Evolutionary conservation across 2,113 vertebrate genomes (phyloP).

Genomic region (Prolemur simus): DNA sequence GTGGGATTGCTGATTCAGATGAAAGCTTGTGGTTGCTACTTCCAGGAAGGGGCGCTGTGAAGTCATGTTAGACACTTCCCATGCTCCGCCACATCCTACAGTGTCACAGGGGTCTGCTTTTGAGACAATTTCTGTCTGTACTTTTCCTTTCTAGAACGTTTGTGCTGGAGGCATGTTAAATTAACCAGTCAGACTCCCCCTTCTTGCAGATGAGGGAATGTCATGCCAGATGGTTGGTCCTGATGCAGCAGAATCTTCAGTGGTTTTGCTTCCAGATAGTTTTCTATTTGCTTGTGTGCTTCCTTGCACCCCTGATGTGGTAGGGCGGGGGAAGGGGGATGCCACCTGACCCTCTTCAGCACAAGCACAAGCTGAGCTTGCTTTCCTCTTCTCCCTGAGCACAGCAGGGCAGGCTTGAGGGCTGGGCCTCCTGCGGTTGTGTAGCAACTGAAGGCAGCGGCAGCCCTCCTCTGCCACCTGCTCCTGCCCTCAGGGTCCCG

Average conservation of each 20-base stretch:
- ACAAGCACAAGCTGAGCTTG: not conserved
- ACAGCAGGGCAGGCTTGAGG: not conserved
- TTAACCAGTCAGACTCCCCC: not conserved
- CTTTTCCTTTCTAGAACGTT: not conserved
- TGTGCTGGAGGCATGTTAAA: not conserved
- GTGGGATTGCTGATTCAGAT: not conserved
- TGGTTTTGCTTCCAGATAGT: not conserved
- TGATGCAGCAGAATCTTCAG: not conserved
- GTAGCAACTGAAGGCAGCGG: not conserved
- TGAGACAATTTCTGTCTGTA: not conserved
- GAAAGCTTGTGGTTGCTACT: not conserved
- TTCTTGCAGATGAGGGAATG: conserved; percentile 11
- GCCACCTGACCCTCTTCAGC: not conserved
- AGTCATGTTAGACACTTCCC: not conserved
- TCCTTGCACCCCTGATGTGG: not conserved
- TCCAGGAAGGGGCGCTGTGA: not conserved
- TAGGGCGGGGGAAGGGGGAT: not conserved
- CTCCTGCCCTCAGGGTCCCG: not conserved
- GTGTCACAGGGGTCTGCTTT: not conserved
- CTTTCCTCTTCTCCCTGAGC: not conserved
- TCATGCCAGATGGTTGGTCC: not conserved
- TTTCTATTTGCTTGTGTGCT: conserved; percentile 29
- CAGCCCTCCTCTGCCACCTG: conserved; percentile 32
- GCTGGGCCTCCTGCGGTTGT: not conserved
- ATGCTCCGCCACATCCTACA: not conserved